Evolutionary conservation across 2,888 invertebrate genomes (phyloP).

Genomic region (Pocota personata): DNA sequence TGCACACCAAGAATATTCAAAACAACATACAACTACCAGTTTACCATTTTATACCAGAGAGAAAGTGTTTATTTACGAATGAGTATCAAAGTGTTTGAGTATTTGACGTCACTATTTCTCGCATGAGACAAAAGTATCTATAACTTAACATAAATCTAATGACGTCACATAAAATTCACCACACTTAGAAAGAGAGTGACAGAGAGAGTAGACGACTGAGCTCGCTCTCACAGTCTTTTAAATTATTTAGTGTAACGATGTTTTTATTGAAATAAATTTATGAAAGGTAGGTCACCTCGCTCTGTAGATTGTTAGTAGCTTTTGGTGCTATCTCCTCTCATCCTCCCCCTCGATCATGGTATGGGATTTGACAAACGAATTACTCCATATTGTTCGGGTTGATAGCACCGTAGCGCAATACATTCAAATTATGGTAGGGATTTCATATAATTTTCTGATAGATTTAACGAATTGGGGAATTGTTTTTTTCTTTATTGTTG

Average conservation of each 20-base stretch:
- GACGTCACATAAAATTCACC: neutral
- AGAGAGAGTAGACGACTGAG: neutral
- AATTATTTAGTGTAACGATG: slow-evolving; percentile 18
- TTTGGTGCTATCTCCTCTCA: neutral
- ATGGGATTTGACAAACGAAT: neutral
- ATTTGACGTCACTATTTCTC: slow-evolving; percentile 23
- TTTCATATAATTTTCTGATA: neutral
- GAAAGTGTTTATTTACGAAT: neutral
- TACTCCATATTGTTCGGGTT: neutral
- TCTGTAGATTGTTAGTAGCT: neutral
- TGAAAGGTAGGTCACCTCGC: slow-evolving; percentile 22
- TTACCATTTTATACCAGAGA: neutral
- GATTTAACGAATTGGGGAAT: neutral
- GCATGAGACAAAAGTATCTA: neutral
- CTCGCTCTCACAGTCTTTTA: neutral
- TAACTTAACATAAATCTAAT: neutral
- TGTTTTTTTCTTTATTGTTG: neutral
- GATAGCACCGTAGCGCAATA: neutral
- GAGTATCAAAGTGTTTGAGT: neutral
- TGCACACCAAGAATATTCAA: neutral
- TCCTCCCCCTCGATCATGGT: neutral
- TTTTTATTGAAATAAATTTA: slow-evolving; percentile 27
- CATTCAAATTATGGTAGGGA: neutral
- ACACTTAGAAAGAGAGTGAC: neutral
- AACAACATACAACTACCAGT: neutral